A percentile compares a stretch with the other conserved stretches of the same genome.
These are phyloP conservation scores for Gymnothorax reevesii DNA, from an alignment of 2,797 vertebrate genomes.

Conservation along the genomic window DNA sequence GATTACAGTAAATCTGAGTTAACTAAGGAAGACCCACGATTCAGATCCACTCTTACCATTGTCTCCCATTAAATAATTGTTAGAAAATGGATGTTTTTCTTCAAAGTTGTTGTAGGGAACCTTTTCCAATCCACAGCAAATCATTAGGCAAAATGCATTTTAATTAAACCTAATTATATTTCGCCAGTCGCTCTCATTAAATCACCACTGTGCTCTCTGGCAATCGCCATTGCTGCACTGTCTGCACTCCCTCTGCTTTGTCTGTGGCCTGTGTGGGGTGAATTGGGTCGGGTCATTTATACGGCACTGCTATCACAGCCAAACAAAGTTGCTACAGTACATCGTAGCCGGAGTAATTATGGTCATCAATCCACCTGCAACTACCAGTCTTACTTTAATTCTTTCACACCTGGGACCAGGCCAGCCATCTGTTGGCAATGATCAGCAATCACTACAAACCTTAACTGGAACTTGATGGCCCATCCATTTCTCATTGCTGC, in stretches of 20 bases:
- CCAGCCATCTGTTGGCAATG: constrained; percentile 44
- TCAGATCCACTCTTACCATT: not conserved
- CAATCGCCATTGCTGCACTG: not conserved
- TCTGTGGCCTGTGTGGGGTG: not conserved
- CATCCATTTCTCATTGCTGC: constrained; percentile 44
- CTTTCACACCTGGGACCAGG: constrained; percentile 47
- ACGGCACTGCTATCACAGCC: constrained; percentile 34
- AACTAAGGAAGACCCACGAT: not conserved
- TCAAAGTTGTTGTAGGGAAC: constrained; percentile 19
- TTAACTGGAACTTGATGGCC: constrained; percentile 44
- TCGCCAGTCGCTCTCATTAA: constrained; percentile 15
- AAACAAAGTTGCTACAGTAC: constrained; percentile 44
- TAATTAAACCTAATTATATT: constrained; percentile 29
- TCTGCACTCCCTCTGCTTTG: not conserved
- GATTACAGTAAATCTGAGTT: not conserved
- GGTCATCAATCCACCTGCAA: constrained; percentile 54
- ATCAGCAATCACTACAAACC: constrained; percentile 51
- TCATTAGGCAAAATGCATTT: constrained; percentile 25
- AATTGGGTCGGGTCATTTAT: constrained; percentile 26
- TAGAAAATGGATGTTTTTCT: not conserved
- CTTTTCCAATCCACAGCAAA: constrained; percentile 17
- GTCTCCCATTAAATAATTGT: not conserved
- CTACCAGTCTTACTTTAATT: constrained; percentile 44
- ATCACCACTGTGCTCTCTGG: not conserved
- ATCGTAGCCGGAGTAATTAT: constrained; percentile 50